Base-by-base conservation (phyloP, 2,888 invertebrate species). In the Drosophila phalerata region DNA sequence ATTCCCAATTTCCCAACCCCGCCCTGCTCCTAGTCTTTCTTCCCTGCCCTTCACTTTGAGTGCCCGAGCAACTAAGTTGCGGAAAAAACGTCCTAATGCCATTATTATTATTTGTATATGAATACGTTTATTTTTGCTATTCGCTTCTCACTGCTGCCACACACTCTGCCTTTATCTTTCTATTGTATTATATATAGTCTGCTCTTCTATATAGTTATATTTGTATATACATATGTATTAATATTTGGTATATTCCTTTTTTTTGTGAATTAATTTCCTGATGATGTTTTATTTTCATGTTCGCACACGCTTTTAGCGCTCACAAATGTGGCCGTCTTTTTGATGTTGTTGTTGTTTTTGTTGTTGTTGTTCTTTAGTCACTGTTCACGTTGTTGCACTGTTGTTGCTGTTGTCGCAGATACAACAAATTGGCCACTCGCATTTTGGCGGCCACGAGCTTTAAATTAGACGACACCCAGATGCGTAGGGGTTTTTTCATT, bases 251-350 rank as follows among this genome's bases (percentile, higher is more conserved):
- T 28, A 56, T 79, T 75, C 58, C 49, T 56, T 45, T 85, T 74
- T 79, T 72, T 76, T 72, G 53, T 78, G 79, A 85, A 80, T 87
- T 86, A 88, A 88, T 87, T 88, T 81, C 86, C 86, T 84, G 81
- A 79, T 77, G 89, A 73, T 88, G 86, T 79, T 85, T 88, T 85
- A 88, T 89, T 87, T 88, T 85, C 75, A 69, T 78, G 75, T 76
- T 82, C 82, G 71, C 76, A 85, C 85, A 80, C 89, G 82, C 89
- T 80, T 86, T 77, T 76, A 76, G 57, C 75, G 58, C 66, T 73
- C 69, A 65, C 22, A 70, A 65, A 57, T 47, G 61, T 76, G 74
- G 75, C 70, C 55, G 80, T 53, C 55, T 79, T 79, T 80, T 78
- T 79, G 70, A 78, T 22, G 22, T 2, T 22, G 22, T 22, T 22